Conservation (phyloP, 2,113 vertebrate species). For the Peromyscus polionotus region DNA sequence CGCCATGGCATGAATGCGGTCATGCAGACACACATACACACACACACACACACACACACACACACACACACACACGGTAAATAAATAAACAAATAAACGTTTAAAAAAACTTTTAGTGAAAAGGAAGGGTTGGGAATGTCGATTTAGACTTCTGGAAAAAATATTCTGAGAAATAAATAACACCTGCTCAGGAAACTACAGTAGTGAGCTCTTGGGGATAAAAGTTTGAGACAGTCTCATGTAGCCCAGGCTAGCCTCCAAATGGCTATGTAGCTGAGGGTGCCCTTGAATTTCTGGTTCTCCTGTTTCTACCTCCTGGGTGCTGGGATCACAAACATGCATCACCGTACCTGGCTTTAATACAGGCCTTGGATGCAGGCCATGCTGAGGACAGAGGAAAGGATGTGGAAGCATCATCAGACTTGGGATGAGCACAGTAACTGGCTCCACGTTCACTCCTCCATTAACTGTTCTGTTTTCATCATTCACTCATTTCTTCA, state of each 20-base stretch:
- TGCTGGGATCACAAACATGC: not conserved
- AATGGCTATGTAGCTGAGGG: not conserved
- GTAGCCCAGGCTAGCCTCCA: not conserved
- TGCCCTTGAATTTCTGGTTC: not conserved
- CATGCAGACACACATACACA: too few relatives aligned
- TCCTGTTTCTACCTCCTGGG: not conserved
- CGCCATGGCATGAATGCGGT: not conserved
- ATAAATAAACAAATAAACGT: not conserved
- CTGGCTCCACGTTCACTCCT: not conserved
- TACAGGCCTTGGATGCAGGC: not conserved
- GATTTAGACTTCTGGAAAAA: not conserved
- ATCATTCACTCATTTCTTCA: not conserved
- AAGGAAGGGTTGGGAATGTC: not conserved
- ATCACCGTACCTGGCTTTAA: not conserved
- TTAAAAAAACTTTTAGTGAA: not conserved
- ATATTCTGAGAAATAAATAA: not conserved
- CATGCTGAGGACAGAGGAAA: not conserved
- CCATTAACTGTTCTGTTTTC: too few relatives aligned
- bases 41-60: too few relatives aligned
- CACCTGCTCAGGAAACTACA: not conserved
- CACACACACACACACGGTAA: too few relatives aligned
- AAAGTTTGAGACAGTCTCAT: not conserved
- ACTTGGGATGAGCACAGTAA: not conserved
- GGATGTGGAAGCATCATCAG: not conserved
- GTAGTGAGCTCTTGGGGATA: accelerated